These are phyloP conservation scores for Lophius piscatorius DNA, from an alignment of 2,113 vertebrate species.

Conservation along the genomic window DNA sequence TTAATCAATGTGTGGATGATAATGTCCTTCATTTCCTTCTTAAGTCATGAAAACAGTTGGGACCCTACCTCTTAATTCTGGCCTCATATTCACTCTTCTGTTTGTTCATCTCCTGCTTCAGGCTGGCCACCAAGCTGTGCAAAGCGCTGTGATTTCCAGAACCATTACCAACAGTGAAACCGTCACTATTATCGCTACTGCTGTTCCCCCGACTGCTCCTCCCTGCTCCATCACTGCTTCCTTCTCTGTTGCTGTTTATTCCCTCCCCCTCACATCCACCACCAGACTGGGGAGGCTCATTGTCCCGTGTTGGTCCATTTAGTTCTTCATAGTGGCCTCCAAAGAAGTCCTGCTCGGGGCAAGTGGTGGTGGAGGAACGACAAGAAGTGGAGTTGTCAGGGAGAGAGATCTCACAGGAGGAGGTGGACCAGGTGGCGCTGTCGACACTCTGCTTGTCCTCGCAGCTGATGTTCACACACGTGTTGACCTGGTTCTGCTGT, in stretches of 20 bases:
- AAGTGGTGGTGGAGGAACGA: slow-evolving; percentile 96
- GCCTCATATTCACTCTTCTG: slow-evolving; percentile 95
- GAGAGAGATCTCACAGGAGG: slow-evolving; percentile 96
- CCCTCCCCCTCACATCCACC: slow-evolving; percentile 62
- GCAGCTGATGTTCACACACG: slow-evolving; percentile 75
- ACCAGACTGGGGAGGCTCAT: slow-evolving; percentile 70
- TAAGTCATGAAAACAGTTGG: not conserved
- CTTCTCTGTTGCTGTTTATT: slow-evolving; percentile 81
- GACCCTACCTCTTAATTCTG: slow-evolving; percentile 91
- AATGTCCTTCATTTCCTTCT: too few species aligned
- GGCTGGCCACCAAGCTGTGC: slow-evolving; percentile 93
- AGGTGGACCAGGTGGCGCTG: slow-evolving; percentile 98
- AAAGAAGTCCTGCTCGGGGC: slow-evolving; percentile 94
- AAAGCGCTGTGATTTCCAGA: slow-evolving; percentile 89
- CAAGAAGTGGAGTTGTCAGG: slow-evolving; percentile 94
- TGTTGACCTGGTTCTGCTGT: slow-evolving; percentile 72
- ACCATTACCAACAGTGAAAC: slow-evolving; percentile 78
- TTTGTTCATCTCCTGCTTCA: slow-evolving; percentile 97
- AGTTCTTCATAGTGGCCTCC: slow-evolving; percentile 86
- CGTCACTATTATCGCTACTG: slow-evolving; percentile 90
- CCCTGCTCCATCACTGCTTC: slow-evolving; percentile 66
- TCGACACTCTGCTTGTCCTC: slow-evolving; percentile 98
- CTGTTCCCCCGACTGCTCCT: slow-evolving; percentile 88
- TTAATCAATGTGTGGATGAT: too few species aligned
- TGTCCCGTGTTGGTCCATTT: slow-evolving; percentile 81